A percentile compares a stretch with the other conserved stretches of the same genome.
Evolutionary conservation across 92 coral and sea anemone species (phyloP).

Genomic region (Hydrozoanthus gracilis): DNA sequence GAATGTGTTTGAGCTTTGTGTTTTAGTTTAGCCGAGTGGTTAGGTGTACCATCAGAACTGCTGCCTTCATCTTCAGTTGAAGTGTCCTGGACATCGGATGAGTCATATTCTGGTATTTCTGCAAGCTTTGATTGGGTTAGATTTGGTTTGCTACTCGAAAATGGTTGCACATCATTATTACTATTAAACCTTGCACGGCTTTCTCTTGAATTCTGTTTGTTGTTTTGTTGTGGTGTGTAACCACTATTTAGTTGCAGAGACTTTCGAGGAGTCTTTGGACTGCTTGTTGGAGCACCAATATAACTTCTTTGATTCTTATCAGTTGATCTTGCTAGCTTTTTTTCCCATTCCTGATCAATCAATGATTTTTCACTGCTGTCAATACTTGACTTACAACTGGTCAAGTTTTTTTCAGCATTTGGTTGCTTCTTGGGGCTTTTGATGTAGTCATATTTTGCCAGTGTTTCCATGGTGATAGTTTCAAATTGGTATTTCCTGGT

Average conservation of each 20-base stretch:
- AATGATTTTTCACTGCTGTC: conserved; percentile 18
- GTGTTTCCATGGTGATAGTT: conserved; percentile 87
- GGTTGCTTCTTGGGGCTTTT: conserved; percentile 81
- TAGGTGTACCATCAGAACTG: conserved; percentile 16
- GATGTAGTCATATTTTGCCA: conserved; percentile 88
- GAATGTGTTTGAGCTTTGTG: background rate
- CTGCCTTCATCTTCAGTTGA: conserved; percentile 61
- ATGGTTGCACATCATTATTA: background rate
- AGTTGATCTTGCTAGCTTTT: conserved; percentile 4
- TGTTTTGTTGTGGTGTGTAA: conserved; percentile 4
- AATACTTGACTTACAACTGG: background rate
- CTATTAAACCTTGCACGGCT: background rate
- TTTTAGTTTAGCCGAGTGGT: background rate
- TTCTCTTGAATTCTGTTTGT: conserved; percentile 2
- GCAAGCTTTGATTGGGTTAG: conserved; percentile 49
- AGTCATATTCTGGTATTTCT: conserved; percentile 80
- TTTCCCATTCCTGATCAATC: conserved; percentile 39
- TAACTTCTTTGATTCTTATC: background rate
- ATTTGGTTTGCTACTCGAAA: conserved; percentile 22
- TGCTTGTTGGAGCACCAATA: background rate
- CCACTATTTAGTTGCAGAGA: background rate
- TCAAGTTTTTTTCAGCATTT: background rate
- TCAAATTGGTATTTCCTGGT: conserved; percentile 79
- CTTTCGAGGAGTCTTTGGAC: conserved; percentile 24
- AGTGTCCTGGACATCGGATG: conserved; percentile 70